Evolutionary conservation across 1,140 invertebrate species (phyloP), one percentile per base, ranked within the genome.

Genomic region (Dryas iulia): DNA sequence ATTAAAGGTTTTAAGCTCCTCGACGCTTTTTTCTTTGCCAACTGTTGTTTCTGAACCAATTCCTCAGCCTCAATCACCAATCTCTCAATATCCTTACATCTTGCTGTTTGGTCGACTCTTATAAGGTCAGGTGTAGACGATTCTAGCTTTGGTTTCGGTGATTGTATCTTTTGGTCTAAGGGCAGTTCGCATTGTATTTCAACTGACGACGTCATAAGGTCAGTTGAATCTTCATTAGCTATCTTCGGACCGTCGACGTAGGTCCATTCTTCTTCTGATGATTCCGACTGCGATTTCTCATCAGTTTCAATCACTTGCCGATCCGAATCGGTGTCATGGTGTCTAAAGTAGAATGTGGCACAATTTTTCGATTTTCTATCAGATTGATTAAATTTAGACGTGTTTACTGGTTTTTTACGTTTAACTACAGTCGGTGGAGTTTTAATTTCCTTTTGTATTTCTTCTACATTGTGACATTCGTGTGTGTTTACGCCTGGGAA

Each of bases 321-420:
- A 66, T 97, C 96, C 0, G 96, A 96, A 86, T 97, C 96, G 1
- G 96, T 97, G 80, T 97, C 96, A 80, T 94, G 92, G 84, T 97
- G 96, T 86, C 95, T 96, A 85, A 96, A 97, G 86, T 97, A 97
- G 83, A 96, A 97, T 59, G 95, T 96, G 66, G 94, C 96, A 78
- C 94, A 95, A 81, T 97, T 96, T 78, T 95, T 96, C 11, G 95
- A 96, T 81, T 95, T 96, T 69, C 96, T 91, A 86, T 96, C 95
- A 1, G 95, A 95, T 35, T 95, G 91, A 80, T 94, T 94, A 73
- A 94, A 94, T 77, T 93, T 93, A 21, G 93, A 94, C 3, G 91
- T 90, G 76, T 94, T 89, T 31, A 92, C 80, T 68, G 91, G 84
- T 68, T 92, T 91, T 61, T 92, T 91, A 23, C 90, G 88, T 73